Base-by-base conservation (phyloP, 1,140 invertebrate species). In the Capitella teleta region DNA sequence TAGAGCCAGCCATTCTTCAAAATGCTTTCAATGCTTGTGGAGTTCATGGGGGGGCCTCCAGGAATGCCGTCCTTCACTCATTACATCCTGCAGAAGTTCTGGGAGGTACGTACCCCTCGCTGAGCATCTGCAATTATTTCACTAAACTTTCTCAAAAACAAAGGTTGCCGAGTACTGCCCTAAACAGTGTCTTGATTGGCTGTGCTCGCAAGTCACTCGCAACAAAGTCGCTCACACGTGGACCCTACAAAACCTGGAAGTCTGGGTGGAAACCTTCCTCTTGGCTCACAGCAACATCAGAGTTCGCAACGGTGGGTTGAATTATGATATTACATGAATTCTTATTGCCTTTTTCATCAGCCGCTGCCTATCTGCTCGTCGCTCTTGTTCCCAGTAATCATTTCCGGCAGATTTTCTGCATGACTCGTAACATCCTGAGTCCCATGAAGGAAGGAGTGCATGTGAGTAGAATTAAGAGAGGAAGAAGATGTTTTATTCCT, bases 171-270 rank as follows among this genome's bases (percentile, higher is more conserved):
- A 92, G 62, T 83, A 83, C 54, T 89, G 87, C 56, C 87, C 89
- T 3, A 86, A 90, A 66, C 84, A 85, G 16, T 86, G 87, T 37
- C 74, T 95, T 2, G 90, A 94, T 62, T 95, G 90, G 90, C 74
- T 95, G 23, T 84, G 87, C 3, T 5, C 32, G 2, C 73, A 76
- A 55, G 75, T 87, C 3, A 86, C 87, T 0, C 77, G 87, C 32
- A 93, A 91, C 68, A 87, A 90, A 68, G 76, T 88, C 23, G 86
- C 86, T 0, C 87, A 91, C 68, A 77, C 82, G 36, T 92, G 87
- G 84, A 87, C 90, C 0, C 75, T 95, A 8, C 82, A 83, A 60
- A 85, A 83, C 12, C 78, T 91, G 56, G 87, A 92, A 46, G 82
- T 78, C 3, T 93, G 89, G 89, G 76, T 93, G 30, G 87, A 94